These are phyloP conservation scores for Aulostomus chinensis DNA, from an alignment of 2,797 vertebrate species.

Conservation along the genomic window DNA sequence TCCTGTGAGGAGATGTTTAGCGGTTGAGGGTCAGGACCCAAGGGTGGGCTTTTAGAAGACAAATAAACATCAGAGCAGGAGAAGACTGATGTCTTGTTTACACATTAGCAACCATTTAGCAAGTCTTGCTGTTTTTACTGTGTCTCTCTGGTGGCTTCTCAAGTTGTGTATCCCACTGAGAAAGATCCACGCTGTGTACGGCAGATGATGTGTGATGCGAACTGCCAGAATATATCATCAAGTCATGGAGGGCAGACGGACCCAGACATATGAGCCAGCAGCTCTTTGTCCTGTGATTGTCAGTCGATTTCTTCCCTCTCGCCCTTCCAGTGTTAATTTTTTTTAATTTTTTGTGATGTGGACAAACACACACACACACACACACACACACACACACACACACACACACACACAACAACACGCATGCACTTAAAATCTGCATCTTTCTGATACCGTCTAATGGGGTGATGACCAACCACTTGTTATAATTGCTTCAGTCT, in stretches of 20 bases:
- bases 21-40: conserved; percentile 69
- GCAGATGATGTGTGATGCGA: too few relatives aligned
- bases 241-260: conserved; percentile 13
- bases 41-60: conserved; percentile 82
- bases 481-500: conserved; percentile 99
- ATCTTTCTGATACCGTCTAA: conserved; percentile 91
- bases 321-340: conserved; percentile 34
- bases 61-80: conserved; percentile 88
- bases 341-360: conserved; percentile 50
- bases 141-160: conserved; percentile 50
- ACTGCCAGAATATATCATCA: too few relatives aligned
- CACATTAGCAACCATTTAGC: conserved; percentile 84
- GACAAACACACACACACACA: conserved; percentile 55
- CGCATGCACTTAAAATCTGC: conserved; percentile 75
- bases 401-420: conserved; percentile 65
- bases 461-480: conserved; percentile 99
- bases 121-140: conserved; percentile 63
- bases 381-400: conserved; percentile 63
- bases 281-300: conserved; percentile 23
- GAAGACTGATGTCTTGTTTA: conserved; percentile 96
- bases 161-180: conserved; percentile 36
- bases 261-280: conserved; percentile 50
- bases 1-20: conserved; percentile 74
- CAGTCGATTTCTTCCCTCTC: conserved; percentile 25
- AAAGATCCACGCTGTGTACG: conserved; percentile 13